phyloP scores from a whole-genome alignment of 2,888 invertebrate species.

The Polydrusus cervinus region DNA sequence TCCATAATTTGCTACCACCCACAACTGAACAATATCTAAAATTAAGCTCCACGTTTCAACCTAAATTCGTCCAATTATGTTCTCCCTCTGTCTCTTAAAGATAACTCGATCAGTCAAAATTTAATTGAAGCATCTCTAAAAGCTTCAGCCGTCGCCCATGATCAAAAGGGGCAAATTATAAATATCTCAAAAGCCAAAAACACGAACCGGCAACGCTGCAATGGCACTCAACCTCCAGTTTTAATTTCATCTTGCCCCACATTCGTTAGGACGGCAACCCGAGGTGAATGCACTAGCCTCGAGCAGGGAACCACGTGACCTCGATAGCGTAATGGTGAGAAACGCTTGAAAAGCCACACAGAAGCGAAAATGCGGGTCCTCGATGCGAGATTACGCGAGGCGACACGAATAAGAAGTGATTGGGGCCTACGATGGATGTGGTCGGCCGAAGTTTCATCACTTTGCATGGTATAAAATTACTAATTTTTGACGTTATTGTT shows the following conservation, averaged over 20 bases:
- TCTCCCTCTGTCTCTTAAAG: background rate
- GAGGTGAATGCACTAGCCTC: slow-evolving; percentile 78
- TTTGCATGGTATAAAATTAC: too few species aligned
- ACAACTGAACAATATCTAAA: background rate
- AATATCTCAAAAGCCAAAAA: background rate
- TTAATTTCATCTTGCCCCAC: slow-evolving; percentile 79
- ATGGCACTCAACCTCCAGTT: slow-evolving; percentile 70
- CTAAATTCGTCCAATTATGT: background rate
- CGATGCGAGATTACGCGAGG: slow-evolving; percentile 62
- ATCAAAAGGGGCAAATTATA: slow-evolving; percentile 7
- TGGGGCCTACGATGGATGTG: slow-evolving; percentile 24
- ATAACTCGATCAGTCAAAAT: background rate
- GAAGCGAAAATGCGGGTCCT: slow-evolving; percentile 56
- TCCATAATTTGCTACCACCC: background rate
- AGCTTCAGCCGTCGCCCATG: background rate
- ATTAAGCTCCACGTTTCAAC: background rate
- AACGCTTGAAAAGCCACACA: slow-evolving; percentile 17
- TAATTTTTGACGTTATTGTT: too few species aligned
- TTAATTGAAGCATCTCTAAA: slow-evolving; percentile 10
- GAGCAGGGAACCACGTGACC: slow-evolving; percentile 70
- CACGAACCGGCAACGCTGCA: slow-evolving; percentile 37
- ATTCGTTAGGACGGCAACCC: slow-evolving; percentile 70
- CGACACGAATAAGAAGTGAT: slow-evolving; percentile 66
- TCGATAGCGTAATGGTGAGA: slow-evolving; percentile 61
- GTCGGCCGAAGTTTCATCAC: slow-evolving; percentile 26